Evolutionary conservation across 1,140 invertebrate species (phyloP), one percentile per base, ranked within the genome.

Genomic region (Lethocerus indicus): DNA sequence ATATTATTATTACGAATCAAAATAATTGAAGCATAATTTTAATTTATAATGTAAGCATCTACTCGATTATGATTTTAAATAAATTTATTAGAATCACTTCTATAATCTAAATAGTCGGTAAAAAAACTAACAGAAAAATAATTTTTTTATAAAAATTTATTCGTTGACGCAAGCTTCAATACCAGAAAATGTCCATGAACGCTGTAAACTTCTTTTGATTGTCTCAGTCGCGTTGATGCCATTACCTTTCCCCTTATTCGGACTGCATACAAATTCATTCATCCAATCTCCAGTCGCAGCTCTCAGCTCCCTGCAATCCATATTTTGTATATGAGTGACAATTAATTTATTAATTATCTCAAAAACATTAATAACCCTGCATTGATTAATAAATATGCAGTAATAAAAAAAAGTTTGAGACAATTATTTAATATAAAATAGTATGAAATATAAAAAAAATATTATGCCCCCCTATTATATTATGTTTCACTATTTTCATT

Each of bases 221-320:
- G 77, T 73, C 59, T 81, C 77, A 39, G 76, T 69, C 48, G 77
- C 70, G 25, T 73, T 71, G 25, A 75, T 61, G 56, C 69, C 65
- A 52, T 67, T 63, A 51, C 69, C 65, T 44, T 64, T 57, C 45
- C 65, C 52, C 53, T 63, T 61, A 50, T 66, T 66, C 7, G 64
- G 62, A 43, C 66, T 56, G 41, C 67, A 61, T 18, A 69, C 61
- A 50, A 74, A 75, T 53, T 78, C 77, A 61, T 76, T 77, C 63
- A 79, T 75, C 79, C 79, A 82, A 58, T 82, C 78, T 41, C 75
- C 76, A 50, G 75, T 74, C 24, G 75, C 71, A 13, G 73, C 71
- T 62, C 79, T 75, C 54, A 83, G 66, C 63, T 83, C 78, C 69
- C 81, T 83, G 66, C 55, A 72, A 72, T 56, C 61, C 55, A 59